phyloP scores from a whole-genome alignment of 2,888 invertebrate species.

The Nipponacmea schrenckii region DNA sequence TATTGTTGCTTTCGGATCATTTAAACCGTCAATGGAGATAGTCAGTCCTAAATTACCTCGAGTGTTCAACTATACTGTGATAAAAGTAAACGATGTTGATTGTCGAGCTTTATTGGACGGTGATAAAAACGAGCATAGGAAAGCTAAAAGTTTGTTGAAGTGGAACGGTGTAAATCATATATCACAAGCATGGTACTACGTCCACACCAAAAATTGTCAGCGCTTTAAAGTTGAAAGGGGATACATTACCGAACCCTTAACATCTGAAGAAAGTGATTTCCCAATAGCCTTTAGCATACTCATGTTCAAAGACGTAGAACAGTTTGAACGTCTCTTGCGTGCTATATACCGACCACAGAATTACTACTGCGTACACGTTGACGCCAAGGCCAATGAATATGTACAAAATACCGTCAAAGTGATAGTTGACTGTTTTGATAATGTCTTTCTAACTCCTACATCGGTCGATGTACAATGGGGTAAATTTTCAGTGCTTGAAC shows the following conservation, averaged over 20 bases:
- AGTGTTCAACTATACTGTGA: background rate
- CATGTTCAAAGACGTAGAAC: conserved; percentile 49
- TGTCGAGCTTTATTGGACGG: background rate
- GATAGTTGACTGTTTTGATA: conserved; percentile 50
- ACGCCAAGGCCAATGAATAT: conserved; percentile 41
- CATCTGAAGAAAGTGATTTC: conserved; percentile 42
- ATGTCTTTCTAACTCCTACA: conserved; percentile 51
- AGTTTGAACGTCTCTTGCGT: conserved; percentile 44
- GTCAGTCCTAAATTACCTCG: no score
- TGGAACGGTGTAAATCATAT: background rate
- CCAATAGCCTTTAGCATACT: conserved; percentile 55
- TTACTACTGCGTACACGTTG: conserved; percentile 61
- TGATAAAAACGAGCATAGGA: background rate
- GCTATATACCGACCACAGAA: conserved; percentile 62
- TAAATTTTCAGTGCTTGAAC: conserved; percentile 49
- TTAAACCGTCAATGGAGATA: no score
- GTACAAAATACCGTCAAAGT: conserved; percentile 37
- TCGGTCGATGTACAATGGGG: conserved; percentile 49
- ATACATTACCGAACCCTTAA: conserved; percentile 33
- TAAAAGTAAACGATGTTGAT: background rate
- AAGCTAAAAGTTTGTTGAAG: background rate
- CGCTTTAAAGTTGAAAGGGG: conserved; percentile 17
- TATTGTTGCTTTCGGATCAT: no score
- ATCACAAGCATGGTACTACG: background rate
- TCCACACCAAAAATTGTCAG: conserved; percentile 18